A percentile compares a stretch with the other conserved stretches of the same genome.
Conservation (phyloP, 2,888 invertebrate species). For the Eretmocerus hayati region DNA sequence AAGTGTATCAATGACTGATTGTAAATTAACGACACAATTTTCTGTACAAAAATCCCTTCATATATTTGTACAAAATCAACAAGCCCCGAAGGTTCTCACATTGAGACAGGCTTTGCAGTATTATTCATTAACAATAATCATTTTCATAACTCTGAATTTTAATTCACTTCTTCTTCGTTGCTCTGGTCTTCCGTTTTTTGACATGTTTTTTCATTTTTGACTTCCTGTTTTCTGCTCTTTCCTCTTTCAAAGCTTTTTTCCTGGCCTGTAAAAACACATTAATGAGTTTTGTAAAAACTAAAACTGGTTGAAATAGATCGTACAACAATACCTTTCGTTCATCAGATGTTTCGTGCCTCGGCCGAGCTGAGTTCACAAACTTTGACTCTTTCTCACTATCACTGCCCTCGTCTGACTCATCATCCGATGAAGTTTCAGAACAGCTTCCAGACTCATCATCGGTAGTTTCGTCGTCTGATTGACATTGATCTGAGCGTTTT, state of each 20-base stretch:
- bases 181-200: conserved; percentile 77
- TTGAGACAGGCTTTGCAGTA: too few species aligned
- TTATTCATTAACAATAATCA: neutral
- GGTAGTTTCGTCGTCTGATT: neutral
- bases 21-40: too few species aligned
- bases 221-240: conserved; percentile 81
- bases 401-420: conserved; percentile 20
- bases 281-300: neutral
- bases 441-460: conserved; percentile 30
- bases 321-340: conserved; percentile 55
- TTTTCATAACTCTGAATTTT: neutral
- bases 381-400: conserved; percentile 45
- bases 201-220: conserved; percentile 87
- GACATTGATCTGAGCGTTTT: neutral
- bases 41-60: too few species aligned
- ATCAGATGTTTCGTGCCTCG: conserved; percentile 72
- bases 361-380: conserved; percentile 60
- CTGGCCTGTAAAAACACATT: conserved; percentile 52
- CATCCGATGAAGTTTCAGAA: conserved; percentile 31
- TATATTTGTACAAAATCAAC: too few species aligned
- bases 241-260: conserved; percentile 83
- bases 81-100: too few species aligned
- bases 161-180: conserved; percentile 32
- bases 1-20: too few species aligned
- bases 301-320: neutral